These are phyloP conservation scores for Stenotaenia linearis DNA, from an alignment of 2,888 invertebrate genomes.

Conservation along the genomic window DNA sequence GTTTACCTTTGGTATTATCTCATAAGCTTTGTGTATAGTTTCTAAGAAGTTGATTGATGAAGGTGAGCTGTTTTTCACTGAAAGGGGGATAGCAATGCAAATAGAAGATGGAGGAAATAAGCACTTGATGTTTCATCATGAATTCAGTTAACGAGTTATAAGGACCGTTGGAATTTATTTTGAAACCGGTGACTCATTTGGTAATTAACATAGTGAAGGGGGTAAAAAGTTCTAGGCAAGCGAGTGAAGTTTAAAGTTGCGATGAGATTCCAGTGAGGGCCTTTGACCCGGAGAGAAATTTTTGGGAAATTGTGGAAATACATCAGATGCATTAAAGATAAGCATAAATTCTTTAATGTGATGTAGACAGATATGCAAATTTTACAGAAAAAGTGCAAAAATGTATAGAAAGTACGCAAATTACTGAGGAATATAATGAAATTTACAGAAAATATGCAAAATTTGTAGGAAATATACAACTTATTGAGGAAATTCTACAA, in stretches of 20 bases:
- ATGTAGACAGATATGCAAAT: no score
- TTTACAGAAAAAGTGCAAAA: no score
- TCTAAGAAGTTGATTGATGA: neutral
- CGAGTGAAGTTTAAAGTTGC: neutral
- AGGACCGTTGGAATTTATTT: neutral
- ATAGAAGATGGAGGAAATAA: neutral
- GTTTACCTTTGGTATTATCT: neutral
- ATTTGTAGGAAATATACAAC: no score
- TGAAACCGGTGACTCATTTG: neutral
- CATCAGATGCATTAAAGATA: no score
- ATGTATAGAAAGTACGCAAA: no score
- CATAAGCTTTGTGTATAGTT: neutral
- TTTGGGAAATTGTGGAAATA: no score
- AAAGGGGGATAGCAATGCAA: neutral
- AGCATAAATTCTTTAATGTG: no score
- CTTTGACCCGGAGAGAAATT: no score
- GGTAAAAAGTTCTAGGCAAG: neutral
- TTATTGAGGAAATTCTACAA: no score
- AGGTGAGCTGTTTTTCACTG: neutral
- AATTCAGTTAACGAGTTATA: neutral
- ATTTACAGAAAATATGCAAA: no score
- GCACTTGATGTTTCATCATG: neutral
- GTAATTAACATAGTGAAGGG: neutral
- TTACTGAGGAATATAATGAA: no score
- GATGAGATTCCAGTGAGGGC: no score